phyloP scores from a whole-genome alignment of 2,888 invertebrate species.

The Meloe dianella region DNA sequence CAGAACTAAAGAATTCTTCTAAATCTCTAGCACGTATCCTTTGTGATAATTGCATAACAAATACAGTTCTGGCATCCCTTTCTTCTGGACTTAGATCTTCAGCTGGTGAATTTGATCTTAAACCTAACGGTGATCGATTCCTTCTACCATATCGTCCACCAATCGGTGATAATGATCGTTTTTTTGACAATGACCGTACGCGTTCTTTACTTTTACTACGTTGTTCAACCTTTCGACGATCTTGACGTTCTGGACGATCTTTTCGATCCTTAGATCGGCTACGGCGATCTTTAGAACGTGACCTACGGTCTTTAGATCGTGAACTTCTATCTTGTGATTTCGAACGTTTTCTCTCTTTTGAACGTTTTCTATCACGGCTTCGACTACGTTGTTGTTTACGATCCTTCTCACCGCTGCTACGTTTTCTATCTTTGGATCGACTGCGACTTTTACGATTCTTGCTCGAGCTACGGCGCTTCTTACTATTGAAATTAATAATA shows the following conservation, averaged over 20 bases:
- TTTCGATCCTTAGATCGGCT: conserved; percentile 37
- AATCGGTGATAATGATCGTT: conserved; percentile 41
- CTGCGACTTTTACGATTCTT: conserved; percentile 31
- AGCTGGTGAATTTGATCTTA: conserved; percentile 66
- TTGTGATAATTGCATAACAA: conserved; percentile 98
- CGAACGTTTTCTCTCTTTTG: conserved; percentile 58
- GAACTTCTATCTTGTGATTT: conserved; percentile 38
- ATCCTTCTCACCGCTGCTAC: conserved; percentile 47
- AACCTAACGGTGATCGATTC: conserved; percentile 52
- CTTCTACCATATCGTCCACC: conserved; percentile 37
- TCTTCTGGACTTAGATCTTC: conserved; percentile 93
- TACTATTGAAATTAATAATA: conserved; percentile 27
- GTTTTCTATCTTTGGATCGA: conserved; percentile 60
- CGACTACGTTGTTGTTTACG: conserved; percentile 38
- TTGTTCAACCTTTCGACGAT: conserved; percentile 30
- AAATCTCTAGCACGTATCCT: conserved; percentile 91
- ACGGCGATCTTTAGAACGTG: conserved; percentile 49
- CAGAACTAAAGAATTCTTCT: conserved; percentile 98
- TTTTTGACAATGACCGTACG: conserved; percentile 26
- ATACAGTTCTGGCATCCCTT: conserved; percentile 97
- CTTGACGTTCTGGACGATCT: too few species aligned
- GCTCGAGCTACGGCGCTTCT: conserved; percentile 37
- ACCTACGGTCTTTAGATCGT: conserved; percentile 38
- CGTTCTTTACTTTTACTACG: conserved; percentile 32
- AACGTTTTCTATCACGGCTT: conserved; percentile 56